Conservation (phyloP, 2,797 vertebrate species). For the Gallirallus australis region DNA sequence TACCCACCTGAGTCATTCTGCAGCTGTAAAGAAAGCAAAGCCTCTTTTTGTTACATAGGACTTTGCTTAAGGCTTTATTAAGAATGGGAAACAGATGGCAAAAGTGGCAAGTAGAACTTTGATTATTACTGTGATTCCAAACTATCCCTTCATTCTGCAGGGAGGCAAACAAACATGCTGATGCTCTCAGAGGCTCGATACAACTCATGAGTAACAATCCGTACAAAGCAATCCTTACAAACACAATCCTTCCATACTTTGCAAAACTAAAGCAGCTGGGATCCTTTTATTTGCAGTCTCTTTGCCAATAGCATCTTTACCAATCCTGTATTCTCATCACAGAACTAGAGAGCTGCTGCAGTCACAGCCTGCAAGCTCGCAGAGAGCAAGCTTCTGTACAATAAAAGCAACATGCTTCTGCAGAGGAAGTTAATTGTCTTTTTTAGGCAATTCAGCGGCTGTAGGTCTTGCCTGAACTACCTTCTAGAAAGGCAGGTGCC, state of each 20-base stretch:
- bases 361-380: background rate
- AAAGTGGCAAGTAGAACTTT: background rate
- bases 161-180: background rate
- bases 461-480: background rate
- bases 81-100: background rate
- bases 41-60: background rate
- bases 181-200: background rate
- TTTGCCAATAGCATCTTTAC: background rate
- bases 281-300: background rate
- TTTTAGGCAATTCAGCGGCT: background rate
- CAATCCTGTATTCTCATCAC: background rate
- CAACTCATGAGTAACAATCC: background rate
- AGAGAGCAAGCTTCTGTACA: background rate
- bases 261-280: background rate
- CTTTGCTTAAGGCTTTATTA: background rate
- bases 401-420: background rate
- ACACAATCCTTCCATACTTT: background rate
- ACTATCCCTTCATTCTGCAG: background rate
- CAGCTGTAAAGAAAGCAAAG: background rate
- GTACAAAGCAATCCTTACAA: background rate
- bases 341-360: background rate
- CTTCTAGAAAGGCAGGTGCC: background rate
- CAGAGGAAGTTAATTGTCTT: background rate
- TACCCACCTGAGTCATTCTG: background rate
- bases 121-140: background rate